Base-by-base conservation (phyloP, 2,797 vertebrate genomes). In the Meriones psammophilus region DNA sequence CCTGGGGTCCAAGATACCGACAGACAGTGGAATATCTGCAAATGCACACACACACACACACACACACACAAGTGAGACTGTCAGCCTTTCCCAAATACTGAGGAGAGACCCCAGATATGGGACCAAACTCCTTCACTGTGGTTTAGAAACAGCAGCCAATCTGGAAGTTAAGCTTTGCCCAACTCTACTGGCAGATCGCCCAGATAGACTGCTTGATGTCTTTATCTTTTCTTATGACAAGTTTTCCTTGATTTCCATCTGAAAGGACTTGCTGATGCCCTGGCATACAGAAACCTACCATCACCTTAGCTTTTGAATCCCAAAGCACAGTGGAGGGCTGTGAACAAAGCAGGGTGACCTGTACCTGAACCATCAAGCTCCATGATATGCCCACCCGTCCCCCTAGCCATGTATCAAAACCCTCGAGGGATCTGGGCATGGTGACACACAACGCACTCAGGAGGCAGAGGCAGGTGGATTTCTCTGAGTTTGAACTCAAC, bases 11-110 rank as follows among this genome's bases (percentile, higher is more conserved):
- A 99, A 98, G 93, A 99, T 99, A 92, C 99, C 99, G 98, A 99
- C 99, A 33, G 99, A 99, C 97, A 99, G 98, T 0, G 99, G 99
- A 97, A 99, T 98, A 98, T 99, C 99, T 99, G 94, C 3, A 22
- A 42, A 97, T 98, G 98, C 98, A 97, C 96, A 98, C 97, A 97
- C 84, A 97, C 79, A 97, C 71, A 98, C 89, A 90, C 98, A 97
- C 96, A 98, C 97, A 97, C 84, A 97, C 79, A 97, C 71, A 98
- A 94, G 89, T 9, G 64, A 78, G 69, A 36, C 15, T 28, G 96
- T 97, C 95, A 98, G 93, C 85, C 85, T 96, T 81, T 89, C 89
- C 95, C 64, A 42, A 20, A 64, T 5, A 62, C 1, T 58, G 8
- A n/a, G 10, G 78, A 85, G 15, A 60, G 30, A 24, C 68, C 85